Percentiles rank a stretch among this genome's conserved stretches.
phyloP scores from a whole-genome alignment of 2,797 vertebrate species.

The Notolepis coatsorum region DNA sequence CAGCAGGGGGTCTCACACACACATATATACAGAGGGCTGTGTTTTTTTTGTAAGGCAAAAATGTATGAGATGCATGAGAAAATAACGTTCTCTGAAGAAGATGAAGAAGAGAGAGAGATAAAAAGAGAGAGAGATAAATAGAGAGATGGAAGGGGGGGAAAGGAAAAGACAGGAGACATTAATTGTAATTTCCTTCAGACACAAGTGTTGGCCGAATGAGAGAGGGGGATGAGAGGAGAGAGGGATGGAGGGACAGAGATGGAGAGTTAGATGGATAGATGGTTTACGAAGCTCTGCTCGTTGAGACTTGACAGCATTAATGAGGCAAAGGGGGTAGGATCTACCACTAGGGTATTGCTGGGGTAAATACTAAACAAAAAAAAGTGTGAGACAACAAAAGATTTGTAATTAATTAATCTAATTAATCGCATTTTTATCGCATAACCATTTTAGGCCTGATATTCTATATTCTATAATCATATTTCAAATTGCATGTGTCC shows the following conservation, averaged over 20 bases:
- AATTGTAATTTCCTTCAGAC: conserved; percentile 81
- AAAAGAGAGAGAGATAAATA: conserved; percentile 3
- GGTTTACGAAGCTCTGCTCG: conserved; percentile 58
- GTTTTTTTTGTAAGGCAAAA: conserved; percentile 34
- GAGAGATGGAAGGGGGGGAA: conserved; percentile 29
- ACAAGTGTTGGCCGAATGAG: conserved; percentile 50
- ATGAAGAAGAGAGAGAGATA: conserved; percentile 49
- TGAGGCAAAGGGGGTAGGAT: conserved; percentile 49
- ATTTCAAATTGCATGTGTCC: too few relatives aligned
- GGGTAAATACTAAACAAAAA: too few relatives aligned
- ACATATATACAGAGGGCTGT: background rate
- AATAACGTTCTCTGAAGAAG: conserved; percentile 71
- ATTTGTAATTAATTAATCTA: too few relatives aligned
- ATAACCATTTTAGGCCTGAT: too few relatives aligned
- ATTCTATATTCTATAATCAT: too few relatives aligned
- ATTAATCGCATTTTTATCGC: too few relatives aligned
- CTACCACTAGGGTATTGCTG: conserved; percentile 46
- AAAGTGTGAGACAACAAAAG: too few relatives aligned
- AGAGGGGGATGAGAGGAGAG: conserved; percentile 34
- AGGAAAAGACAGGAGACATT: conserved; percentile 64
- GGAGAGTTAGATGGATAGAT: conserved; percentile 58
- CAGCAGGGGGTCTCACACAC: conserved; percentile 75
- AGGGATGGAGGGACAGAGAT: conserved; percentile 43
- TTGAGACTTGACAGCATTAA: conserved; percentile 54
- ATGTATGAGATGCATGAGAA: conserved; percentile 68